These are phyloP conservation scores for Drosophila biarmipes DNA, from an alignment of 1,140 invertebrate genomes.

Conservation along the genomic window DNA sequence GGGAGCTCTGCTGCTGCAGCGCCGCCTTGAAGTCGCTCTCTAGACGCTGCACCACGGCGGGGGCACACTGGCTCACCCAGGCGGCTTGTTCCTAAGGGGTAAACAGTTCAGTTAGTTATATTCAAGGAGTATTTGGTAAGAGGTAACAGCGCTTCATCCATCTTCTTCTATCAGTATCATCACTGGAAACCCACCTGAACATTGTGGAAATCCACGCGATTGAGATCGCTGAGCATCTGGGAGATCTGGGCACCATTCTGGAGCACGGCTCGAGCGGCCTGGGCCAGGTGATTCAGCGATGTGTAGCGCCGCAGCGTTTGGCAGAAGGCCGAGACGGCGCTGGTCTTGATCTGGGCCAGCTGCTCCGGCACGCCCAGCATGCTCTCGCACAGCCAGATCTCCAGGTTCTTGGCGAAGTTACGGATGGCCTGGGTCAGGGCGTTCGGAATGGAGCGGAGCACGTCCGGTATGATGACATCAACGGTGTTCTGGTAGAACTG, in stretches of 20 bases:
- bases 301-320: conserved; percentile 98
- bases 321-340: conserved; percentile 95
- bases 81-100: conserved; percentile 90
- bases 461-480: conserved; percentile 97
- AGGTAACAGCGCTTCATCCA: not conserved
- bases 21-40: conserved; percentile 98
- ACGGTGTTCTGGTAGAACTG: conserved; percentile 98
- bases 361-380: conserved; percentile 94
- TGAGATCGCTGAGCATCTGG: conserved; percentile 98
- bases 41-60: conserved; percentile 92
- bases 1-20: conserved; percentile 94
- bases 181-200: conserved; percentile 89
- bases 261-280: conserved; percentile 96
- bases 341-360: conserved; percentile 93
- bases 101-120: not conserved
- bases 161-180: too few relatives aligned
- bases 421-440: conserved; percentile 96
- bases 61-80: conserved; percentile 98
- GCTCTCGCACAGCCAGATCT: conserved; percentile 94
- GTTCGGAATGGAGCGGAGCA: conserved; percentile 96
- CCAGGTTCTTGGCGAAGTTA: conserved; percentile 96
- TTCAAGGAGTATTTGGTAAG: not conserved
- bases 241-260: conserved; percentile 97
- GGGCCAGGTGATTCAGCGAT: conserved; percentile 98
- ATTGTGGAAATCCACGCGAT: conserved; percentile 98